Evolutionary conservation across 2,113 vertebrate species (phyloP).

Genomic region (Elgaria multicarinata): DNA sequence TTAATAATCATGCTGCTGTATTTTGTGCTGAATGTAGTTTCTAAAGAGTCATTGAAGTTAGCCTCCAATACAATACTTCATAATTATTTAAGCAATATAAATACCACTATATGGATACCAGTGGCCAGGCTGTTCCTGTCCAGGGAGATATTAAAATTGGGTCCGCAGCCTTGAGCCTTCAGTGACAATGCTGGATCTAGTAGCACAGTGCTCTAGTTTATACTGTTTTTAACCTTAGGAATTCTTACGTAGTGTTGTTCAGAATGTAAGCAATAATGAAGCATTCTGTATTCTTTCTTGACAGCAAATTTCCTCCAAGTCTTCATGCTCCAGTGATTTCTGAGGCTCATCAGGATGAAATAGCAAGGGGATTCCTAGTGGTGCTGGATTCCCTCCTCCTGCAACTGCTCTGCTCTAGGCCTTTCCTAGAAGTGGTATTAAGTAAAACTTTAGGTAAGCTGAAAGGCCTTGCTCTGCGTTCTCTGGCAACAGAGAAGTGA

Average conservation of each 20-base stretch:
- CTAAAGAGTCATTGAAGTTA: too few species aligned
- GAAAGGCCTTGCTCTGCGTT: not conserved
- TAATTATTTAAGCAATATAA: too few species aligned
- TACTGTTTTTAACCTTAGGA: not conserved
- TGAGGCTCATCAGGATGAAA: constrained; percentile 79
- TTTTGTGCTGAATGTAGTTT: too few species aligned
- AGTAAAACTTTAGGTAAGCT: constrained; percentile 78
- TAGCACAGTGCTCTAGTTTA: too few species aligned
- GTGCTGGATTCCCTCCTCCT: constrained; percentile 85
- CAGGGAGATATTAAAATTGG: too few species aligned
- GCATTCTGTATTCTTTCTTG: not conserved
- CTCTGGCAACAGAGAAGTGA: not conserved
- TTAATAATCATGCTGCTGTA: too few species aligned
- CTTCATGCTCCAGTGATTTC: constrained; percentile 78
- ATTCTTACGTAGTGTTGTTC: constrained; percentile 8
- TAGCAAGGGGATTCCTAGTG: constrained; percentile 82
- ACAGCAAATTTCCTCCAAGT: constrained; percentile 89
- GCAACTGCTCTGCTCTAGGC: constrained; percentile 82
- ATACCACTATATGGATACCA: too few species aligned
- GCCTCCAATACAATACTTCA: too few species aligned
- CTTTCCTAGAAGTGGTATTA: constrained; percentile 86
- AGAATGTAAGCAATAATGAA: constrained; percentile 4
- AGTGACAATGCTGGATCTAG: not conserved
- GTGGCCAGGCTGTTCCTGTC: too few species aligned
- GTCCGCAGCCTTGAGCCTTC: too few species aligned